These are phyloP conservation scores for Heliconius hortense DNA, from an alignment of 2,888 invertebrate species.

Conservation along the genomic window DNA sequence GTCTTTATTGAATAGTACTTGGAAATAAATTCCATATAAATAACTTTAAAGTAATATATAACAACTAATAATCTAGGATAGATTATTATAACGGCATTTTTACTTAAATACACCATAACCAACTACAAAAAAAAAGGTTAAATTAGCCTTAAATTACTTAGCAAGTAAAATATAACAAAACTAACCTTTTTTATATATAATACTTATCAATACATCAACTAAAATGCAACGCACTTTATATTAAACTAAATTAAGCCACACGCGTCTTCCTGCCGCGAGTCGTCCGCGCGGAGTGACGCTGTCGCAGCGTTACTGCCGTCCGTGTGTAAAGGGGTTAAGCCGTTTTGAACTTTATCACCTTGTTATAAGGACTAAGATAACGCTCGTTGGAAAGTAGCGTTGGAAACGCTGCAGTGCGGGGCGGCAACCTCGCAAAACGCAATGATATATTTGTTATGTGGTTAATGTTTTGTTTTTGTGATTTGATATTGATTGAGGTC, in stretches of 20 bases:
- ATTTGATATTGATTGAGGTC: not conserved
- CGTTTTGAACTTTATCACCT: slow-evolving; percentile 1
- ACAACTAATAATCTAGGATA: not conserved
- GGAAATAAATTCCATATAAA: too few species aligned
- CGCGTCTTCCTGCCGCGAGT: slow-evolving; percentile 36
- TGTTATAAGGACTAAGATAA: slow-evolving; percentile 2
- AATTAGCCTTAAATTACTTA: not conserved
- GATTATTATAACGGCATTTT: not conserved
- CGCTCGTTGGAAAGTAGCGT: not conserved
- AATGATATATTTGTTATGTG: not conserved
- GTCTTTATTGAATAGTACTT: too few species aligned
- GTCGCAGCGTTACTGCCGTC: slow-evolving; percentile 51
- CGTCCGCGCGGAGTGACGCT: slow-evolving; percentile 52
- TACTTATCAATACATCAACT: not conserved
- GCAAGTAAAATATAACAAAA: not conserved
- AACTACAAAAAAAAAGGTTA: not conserved
- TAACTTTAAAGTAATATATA: not conserved
- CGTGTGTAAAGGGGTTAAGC: not conserved
- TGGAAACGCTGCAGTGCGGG: slow-evolving; percentile 36
- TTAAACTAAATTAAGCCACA: not conserved
- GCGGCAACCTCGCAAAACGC: slow-evolving; percentile 41
- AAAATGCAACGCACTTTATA: not conserved
- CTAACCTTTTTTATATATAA: not conserved
- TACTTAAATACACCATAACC: not conserved
- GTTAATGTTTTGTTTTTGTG: not conserved